Conservation (phyloP, 1,140 invertebrate genomes). For the Zeugodacus cucurbitae region DNA sequence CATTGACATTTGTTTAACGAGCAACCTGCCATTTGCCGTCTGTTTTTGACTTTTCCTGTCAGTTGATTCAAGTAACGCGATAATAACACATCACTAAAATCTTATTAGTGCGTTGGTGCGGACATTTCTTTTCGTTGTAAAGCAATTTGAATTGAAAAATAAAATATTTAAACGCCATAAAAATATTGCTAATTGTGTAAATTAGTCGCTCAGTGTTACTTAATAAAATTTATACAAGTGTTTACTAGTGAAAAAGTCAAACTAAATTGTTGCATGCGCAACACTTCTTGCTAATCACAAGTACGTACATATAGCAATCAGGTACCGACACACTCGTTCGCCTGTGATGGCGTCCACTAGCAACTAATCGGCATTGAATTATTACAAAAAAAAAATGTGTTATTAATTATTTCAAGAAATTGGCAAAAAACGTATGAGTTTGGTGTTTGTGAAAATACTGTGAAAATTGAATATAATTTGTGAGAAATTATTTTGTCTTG, state of each 20-base stretch:
- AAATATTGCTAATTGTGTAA: not conserved
- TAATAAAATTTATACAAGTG: not conserved
- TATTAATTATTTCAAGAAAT: not conserved
- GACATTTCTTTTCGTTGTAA: not conserved
- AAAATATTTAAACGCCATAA: not conserved
- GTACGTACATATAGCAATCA: not conserved
- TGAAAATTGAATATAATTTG: not conserved
- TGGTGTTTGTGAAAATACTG: not conserved
- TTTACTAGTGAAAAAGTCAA: not conserved
- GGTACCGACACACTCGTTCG: not conserved
- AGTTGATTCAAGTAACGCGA: not conserved
- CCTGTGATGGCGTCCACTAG: not conserved
- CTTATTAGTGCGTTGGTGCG: not conserved
- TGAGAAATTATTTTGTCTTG: not conserved
- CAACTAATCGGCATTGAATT: not conserved
- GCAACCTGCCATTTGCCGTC: not conserved
- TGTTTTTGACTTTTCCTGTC: constrained; percentile 17
- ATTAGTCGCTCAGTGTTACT: too few relatives aligned
- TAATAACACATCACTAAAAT: not conserved
- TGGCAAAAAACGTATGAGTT: not conserved
- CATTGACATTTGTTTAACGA: not conserved
- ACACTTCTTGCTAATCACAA: not conserved
- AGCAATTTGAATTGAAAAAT: not conserved
- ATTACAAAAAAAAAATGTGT: not conserved
- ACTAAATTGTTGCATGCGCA: not conserved